Conservation (phyloP, 2,113 vertebrate species). For the Elephas maximus region DNA sequence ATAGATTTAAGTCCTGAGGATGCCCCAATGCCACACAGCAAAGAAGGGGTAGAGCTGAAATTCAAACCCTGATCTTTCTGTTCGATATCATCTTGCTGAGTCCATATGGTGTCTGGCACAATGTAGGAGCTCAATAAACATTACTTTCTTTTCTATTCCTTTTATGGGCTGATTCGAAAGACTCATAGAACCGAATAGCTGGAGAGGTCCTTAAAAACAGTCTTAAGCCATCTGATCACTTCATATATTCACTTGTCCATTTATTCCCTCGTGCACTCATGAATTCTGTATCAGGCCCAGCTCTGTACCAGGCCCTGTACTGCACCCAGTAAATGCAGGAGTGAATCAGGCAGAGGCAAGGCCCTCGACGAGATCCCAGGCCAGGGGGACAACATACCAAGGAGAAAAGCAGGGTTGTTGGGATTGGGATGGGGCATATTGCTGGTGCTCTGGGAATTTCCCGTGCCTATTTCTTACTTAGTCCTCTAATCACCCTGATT, state of each 20-base stretch:
- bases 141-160: background rate
- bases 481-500: background rate
- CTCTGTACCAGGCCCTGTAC: background rate
- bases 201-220: background rate
- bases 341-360: background rate
- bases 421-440: background rate
- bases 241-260: background rate
- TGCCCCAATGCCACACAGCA: background rate
- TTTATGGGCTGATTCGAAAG: conserved; percentile 27
- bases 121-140: background rate
- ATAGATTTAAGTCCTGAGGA: background rate
- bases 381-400: background rate
- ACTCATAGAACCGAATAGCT: background rate
- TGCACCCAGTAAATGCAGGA: background rate
- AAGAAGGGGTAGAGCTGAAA: background rate
- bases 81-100: background rate
- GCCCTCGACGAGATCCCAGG: background rate
- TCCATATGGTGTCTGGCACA: background rate
- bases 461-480: fast-evolving
- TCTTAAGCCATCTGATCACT: background rate
- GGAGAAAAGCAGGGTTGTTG: background rate
- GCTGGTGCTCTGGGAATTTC: background rate
- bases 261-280: background rate
- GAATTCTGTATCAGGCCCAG: background rate
- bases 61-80: background rate